These are phyloP conservation scores for Podarcis lilfordi DNA, from an alignment of 2,797 vertebrate species.

Conservation along the genomic window DNA sequence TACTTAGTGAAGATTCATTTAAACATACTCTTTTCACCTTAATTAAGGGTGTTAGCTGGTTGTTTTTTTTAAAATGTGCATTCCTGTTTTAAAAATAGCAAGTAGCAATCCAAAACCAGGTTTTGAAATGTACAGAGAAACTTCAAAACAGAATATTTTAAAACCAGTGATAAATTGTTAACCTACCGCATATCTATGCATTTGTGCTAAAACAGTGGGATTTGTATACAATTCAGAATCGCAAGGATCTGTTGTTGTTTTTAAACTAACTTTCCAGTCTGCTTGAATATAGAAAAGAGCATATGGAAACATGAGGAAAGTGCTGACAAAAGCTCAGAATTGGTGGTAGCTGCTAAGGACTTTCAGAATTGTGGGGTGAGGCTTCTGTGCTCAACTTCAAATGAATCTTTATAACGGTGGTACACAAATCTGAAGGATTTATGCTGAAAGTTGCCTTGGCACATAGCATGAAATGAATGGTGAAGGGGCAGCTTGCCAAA, in stretches of 20 bases:
- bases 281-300: background rate
- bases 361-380: background rate
- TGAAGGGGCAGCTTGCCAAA: background rate
- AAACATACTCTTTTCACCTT: background rate
- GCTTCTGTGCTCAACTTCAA: background rate
- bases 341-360: background rate
- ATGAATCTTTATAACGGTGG: background rate
- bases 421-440: background rate
- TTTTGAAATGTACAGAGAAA: background rate
- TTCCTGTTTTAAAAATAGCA: background rate
- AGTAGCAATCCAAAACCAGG: background rate
- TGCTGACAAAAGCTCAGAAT: background rate
- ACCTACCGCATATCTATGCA: background rate
- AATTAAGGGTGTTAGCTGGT: background rate
- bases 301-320: background rate
- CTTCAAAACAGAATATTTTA: background rate
- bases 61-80: too few relatives aligned
- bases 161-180: background rate
- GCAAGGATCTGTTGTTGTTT: background rate
- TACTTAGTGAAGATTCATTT: background rate
- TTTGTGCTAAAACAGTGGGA: background rate
- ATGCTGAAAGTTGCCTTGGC: background rate
- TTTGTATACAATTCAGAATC: background rate
- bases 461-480: background rate
- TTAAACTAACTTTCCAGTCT: background rate